Percentiles rank a stretch among this genome's conserved stretches.
These are phyloP conservation scores for Phalangium opilio DNA, from an alignment of 2,888 invertebrate genomes.

Conservation along the genomic window DNA sequence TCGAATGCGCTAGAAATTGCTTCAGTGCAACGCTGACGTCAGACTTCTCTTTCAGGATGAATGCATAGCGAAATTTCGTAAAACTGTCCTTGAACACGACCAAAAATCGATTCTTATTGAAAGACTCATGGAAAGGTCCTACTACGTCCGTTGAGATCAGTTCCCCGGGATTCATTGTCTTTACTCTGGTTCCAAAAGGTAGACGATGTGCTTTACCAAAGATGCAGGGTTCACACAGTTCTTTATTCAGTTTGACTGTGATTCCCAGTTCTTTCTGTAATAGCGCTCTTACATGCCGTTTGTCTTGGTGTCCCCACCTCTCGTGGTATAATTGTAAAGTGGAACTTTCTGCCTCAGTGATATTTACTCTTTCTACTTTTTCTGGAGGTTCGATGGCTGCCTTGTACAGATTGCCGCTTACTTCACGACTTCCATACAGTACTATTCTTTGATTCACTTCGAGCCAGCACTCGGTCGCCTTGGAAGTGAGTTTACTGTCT, in stretches of 20 bases:
- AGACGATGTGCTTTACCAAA: constrained; percentile 6
- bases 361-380: background rate
- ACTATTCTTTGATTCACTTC: constrained; percentile 1
- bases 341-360: background rate
- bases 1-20: too few relatives aligned
- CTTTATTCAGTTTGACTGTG: background rate
- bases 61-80: too few relatives aligned
- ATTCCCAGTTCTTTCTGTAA: constrained; percentile 6
- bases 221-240: constrained; percentile 6
- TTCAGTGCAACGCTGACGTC: too few relatives aligned
- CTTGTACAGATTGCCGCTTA: constrained; percentile 3
- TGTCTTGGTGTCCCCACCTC: constrained; percentile 2
- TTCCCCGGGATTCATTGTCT: too few relatives aligned
- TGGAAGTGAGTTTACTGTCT: constrained; percentile 8
- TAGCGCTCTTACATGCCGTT: background rate
- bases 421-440: constrained; percentile 2
- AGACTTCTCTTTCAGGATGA: too few relatives aligned
- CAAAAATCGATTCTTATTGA: too few relatives aligned
- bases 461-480: constrained; percentile 2
- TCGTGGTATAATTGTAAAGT: constrained; percentile 4
- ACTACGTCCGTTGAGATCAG: too few relatives aligned
- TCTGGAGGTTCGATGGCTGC: background rate
- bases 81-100: too few relatives aligned
- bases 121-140: too few relatives aligned
- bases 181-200: constrained; percentile 5